Percentiles rank a stretch among this genome's conserved stretches.
Evolutionary conservation across 1,140 invertebrate species (phyloP).

Genomic region (Drosophila lini): DNA sequence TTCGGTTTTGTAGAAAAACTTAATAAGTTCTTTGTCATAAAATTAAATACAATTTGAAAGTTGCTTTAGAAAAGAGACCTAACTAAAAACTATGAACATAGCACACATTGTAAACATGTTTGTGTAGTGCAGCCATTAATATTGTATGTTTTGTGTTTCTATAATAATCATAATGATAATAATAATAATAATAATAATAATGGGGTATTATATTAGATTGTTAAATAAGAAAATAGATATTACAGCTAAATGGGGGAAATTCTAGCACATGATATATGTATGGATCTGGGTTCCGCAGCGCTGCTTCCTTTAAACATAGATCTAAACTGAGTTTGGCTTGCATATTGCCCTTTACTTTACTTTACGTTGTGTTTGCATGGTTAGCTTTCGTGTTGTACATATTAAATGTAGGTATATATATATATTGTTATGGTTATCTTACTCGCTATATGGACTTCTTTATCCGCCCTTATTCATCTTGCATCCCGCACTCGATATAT

Average conservation of each 20-base stretch:
- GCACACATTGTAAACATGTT: conserved; percentile 71
- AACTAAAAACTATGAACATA: conserved; percentile 82
- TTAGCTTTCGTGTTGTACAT: conserved; percentile 67
- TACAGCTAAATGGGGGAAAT: conserved; percentile 40
- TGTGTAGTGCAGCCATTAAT: conserved; percentile 77
- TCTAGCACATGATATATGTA: conserved; percentile 57
- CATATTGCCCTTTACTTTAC: conserved; percentile 56
- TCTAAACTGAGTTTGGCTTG: conserved; percentile 78
- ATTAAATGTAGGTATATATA: conserved; percentile 51
- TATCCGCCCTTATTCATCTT: conserved; percentile 37
- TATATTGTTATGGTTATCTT: conserved; percentile 50
- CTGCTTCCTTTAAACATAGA: conserved; percentile 30
- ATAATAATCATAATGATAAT: neutral
- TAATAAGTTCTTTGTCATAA: conserved; percentile 64
- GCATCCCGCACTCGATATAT: conserved; percentile 50
- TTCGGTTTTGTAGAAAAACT: conserved; percentile 72
- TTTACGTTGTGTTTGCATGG: conserved; percentile 47
- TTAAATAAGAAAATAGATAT: conserved; percentile 57
- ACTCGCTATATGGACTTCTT: conserved; percentile 39
- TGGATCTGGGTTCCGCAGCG: conserved; percentile 35
- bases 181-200: conserved; percentile 17
- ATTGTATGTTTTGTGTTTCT: conserved; percentile 42
- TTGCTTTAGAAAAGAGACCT: conserved; percentile 60
- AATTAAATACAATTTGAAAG: conserved; percentile 52
- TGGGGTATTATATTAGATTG: conserved; percentile 60